A percentile compares a stretch with the other conserved stretches of the same genome.
These are phyloP conservation scores for Mayetiola destructor DNA, from an alignment of 2,888 invertebrate genomes.

Conservation along the genomic window DNA sequence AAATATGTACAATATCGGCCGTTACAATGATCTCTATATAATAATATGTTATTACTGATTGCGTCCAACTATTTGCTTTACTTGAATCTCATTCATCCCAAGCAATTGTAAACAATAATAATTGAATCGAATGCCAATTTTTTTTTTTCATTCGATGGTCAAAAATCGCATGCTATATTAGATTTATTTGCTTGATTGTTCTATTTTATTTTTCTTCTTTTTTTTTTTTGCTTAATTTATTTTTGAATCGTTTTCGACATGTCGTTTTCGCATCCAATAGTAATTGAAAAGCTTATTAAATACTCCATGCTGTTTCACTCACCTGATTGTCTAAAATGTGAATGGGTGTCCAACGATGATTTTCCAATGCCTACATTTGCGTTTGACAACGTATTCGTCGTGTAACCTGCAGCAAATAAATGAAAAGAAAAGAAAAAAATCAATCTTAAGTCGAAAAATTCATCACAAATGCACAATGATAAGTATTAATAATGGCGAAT, in stretches of 20 bases:
- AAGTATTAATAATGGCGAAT: no score
- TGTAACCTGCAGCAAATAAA: conserved; percentile 58
- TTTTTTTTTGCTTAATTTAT: not conserved
- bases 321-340: conserved; percentile 84
- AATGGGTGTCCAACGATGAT: conserved; percentile 71
- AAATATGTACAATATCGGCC: no score
- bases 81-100: no score
- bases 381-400: conserved; percentile 63
- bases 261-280: not conserved
- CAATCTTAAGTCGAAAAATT: no score
- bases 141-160: no score
- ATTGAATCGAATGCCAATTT: no score
- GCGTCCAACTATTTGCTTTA: no score
- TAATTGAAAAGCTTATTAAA: not conserved
- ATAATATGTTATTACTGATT: no score
- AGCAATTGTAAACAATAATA: no score
- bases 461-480: no score
- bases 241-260: not conserved
- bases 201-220: not conserved
- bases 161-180: no score
- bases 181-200: not conserved
- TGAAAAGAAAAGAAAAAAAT: not conserved
- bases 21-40: no score
- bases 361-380: conserved; percentile 55
- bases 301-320: conserved; percentile 26